Evolutionary conservation across 2,888 invertebrate genomes (phyloP).

Genomic region (Drosophila rubida): DNA sequence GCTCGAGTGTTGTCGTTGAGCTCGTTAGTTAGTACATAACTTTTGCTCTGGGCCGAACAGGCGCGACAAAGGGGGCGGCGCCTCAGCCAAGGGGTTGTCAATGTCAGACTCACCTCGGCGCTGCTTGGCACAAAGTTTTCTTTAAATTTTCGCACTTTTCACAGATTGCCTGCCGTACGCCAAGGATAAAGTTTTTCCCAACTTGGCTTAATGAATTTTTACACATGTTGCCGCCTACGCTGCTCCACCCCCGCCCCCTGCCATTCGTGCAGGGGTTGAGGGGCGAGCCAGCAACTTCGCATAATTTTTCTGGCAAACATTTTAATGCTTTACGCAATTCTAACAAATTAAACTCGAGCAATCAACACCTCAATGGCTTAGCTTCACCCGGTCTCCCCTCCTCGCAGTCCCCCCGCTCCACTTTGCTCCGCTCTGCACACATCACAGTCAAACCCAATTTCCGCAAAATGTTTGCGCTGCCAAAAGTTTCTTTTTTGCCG

Average conservation of each 20-base stretch:
- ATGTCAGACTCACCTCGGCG: slow-evolving; percentile 59
- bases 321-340: slow-evolving; percentile 79
- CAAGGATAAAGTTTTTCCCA: slow-evolving; percentile 66
- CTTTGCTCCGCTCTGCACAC: not conserved
- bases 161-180: slow-evolving; percentile 57
- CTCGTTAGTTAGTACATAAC: slow-evolving; percentile 79
- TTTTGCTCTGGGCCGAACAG: slow-evolving; percentile 67
- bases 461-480: slow-evolving; percentile 67
- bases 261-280: not conserved
- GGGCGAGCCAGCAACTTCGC: not conserved
- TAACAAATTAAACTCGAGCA: slow-evolving; percentile 78
- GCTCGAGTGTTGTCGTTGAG: slow-evolving; percentile 79
- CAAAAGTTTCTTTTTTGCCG: slow-evolving; percentile 24
- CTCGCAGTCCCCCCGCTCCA: not conserved
- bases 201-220: slow-evolving; percentile 71
- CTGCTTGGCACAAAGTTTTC: slow-evolving; percentile 61
- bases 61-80: not conserved
- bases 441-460: slow-evolving; percentile 67
- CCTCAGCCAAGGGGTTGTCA: slow-evolving; percentile 66
- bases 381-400: slow-evolving; percentile 6
- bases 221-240: slow-evolving; percentile 48
- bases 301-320: slow-evolving; percentile 77
- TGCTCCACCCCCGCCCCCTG: not conserved
- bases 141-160: slow-evolving; percentile 78
- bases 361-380: slow-evolving; percentile 73